These are phyloP conservation scores for Drosophila ambigua DNA, from an alignment of 1,140 invertebrate species.

Conservation along the genomic window DNA sequence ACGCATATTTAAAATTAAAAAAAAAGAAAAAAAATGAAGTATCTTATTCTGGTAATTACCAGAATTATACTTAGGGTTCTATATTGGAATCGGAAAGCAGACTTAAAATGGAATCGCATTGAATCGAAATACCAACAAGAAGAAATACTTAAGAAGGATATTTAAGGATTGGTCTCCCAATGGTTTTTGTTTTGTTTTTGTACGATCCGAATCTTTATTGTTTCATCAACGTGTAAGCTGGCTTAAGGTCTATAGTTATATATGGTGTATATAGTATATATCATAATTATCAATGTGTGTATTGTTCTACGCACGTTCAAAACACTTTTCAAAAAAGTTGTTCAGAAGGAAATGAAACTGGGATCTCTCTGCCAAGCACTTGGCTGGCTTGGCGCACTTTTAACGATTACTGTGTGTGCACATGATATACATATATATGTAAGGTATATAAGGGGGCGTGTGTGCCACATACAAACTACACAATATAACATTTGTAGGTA, in stretches of 20 bases:
- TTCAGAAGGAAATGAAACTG: slow-evolving; percentile 60
- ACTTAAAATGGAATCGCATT: too few species aligned
- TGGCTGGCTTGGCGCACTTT: slow-evolving; percentile 7
- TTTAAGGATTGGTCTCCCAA: too few species aligned
- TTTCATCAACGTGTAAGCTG: slow-evolving; percentile 74
- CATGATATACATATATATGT: slow-evolving; percentile 23
- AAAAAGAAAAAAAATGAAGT: too few species aligned
- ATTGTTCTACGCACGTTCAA: slow-evolving; percentile 46
- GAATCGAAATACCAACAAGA: too few species aligned
- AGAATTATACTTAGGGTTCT: too few species aligned
- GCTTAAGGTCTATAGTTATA: slow-evolving; percentile 65
- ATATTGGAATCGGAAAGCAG: too few species aligned
- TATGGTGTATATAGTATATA: slow-evolving; percentile 50
- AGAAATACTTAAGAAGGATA: too few species aligned
- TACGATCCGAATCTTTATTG: slow-evolving; percentile 80
- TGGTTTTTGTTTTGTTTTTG: slow-evolving; percentile 35
- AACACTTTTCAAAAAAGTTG: slow-evolving; percentile 67
- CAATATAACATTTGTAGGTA: slow-evolving; percentile 41
- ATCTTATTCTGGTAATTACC: too few species aligned
- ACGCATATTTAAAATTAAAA: too few species aligned
- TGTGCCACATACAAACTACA: slow-evolving; percentile 10
- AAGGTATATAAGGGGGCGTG: slow-evolving; percentile 16
- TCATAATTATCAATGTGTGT: slow-evolving; percentile 41
- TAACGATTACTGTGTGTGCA: slow-evolving; percentile 39
- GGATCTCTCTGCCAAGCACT: slow-evolving; percentile 41